These are phyloP conservation scores for Drosophila kurseongensis DNA, from an alignment of 1,140 invertebrate genomes.

Conservation along the genomic window DNA sequence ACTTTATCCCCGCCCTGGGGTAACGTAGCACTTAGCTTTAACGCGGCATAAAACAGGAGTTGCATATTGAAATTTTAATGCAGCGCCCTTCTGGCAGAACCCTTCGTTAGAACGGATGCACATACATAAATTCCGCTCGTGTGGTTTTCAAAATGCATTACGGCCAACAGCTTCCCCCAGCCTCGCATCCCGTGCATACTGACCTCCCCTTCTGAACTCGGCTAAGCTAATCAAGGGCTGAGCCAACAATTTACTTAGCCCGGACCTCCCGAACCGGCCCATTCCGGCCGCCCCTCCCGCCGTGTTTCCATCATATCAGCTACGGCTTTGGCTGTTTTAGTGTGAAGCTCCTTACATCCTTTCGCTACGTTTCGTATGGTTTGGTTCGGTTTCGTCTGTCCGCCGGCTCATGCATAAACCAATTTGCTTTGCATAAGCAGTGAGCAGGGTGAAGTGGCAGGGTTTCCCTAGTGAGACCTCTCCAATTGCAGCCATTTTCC, in stretches of 20 bases:
- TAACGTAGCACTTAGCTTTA: conserved; percentile 44
- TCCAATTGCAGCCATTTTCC: conserved; percentile 71
- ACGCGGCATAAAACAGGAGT: conserved; percentile 33
- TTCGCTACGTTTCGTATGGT: conserved; percentile 20
- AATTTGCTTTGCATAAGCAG: conserved; percentile 77
- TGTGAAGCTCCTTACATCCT: conserved; percentile 63
- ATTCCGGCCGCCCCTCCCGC: conserved; percentile 8
- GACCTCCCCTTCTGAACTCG: conserved; percentile 26
- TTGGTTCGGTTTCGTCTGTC: conserved; percentile 27
- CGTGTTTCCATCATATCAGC: conserved; percentile 64
- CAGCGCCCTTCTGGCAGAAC: neutral
- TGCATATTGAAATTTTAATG: conserved; percentile 62
- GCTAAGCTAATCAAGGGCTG: conserved; percentile 79
- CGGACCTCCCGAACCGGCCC: conserved; percentile 21
- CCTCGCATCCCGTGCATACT: neutral
- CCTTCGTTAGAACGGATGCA: conserved; percentile 48
- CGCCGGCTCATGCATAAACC: conserved; percentile 76
- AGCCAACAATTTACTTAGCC: conserved; percentile 80
- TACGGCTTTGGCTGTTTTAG: conserved; percentile 28
- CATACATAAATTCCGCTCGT: conserved; percentile 77
- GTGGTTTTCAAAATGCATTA: conserved; percentile 80
- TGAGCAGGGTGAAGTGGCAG: neutral
- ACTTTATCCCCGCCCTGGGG: neutral
- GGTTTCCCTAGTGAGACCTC: conserved; percentile 29
- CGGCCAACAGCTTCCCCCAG: conserved; percentile 32